A percentile compares a stretch with the other conserved stretches of the same genome.
Conservation (phyloP, 2,113 vertebrate species). For the Craseonycteris thonglongyai region DNA sequence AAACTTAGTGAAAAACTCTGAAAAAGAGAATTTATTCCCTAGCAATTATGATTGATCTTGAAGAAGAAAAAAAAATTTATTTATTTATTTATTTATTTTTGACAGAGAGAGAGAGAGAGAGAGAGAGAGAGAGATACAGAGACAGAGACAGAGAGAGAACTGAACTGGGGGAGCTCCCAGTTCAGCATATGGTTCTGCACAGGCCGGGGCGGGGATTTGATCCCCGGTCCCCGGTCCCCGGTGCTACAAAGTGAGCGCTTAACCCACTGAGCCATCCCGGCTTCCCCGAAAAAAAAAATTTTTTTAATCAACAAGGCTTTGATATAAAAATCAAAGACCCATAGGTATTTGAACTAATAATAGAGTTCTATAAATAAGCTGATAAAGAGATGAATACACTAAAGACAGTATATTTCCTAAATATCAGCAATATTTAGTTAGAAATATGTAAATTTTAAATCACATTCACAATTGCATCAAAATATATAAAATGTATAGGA, state of each 20-base stretch:
- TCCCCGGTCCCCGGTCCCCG: no score
- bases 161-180: no score
- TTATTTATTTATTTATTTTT: no score
- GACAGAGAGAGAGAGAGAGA: no score
- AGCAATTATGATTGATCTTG: not conserved
- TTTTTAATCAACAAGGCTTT: not conserved
- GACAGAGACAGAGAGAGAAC: no score
- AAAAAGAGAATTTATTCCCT: not conserved
- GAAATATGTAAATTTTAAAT: conserved; percentile 7
- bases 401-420: not conserved
- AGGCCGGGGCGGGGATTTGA: no score
- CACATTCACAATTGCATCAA: not conserved
- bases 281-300: not conserved
- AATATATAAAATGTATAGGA: not conserved
- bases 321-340: conserved; percentile 12
- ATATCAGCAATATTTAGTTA: not conserved
- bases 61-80: no score
- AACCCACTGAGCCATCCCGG: no score
- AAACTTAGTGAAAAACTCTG: not conserved
- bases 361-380: not conserved
- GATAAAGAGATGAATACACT: conserved; percentile 1
- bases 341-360: not conserved
- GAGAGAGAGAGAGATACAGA: no score
- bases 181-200: no score
- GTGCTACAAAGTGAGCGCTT: no score